Conservation (phyloP, 2,888 invertebrate genomes). For the Hermaeophaga mercurialis region DNA sequence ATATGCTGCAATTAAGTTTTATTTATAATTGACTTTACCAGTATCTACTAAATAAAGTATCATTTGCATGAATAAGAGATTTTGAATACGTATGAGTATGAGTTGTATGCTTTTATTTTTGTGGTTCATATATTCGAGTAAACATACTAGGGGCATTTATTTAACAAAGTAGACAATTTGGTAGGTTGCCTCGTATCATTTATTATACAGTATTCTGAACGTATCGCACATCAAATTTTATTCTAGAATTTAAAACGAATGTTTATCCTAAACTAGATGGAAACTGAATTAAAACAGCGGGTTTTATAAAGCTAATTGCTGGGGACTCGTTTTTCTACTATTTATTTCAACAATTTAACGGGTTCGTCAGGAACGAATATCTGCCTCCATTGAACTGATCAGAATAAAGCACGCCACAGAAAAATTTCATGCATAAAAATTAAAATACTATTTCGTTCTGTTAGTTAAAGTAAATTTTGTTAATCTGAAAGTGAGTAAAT, state of each 20-base stretch:
- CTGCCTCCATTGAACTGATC: too few relatives aligned
- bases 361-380: slow-evolving; percentile 4
- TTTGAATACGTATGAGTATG: too few relatives aligned
- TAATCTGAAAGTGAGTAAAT: too few relatives aligned
- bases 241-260: slow-evolving; percentile 1
- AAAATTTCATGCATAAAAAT: too few relatives aligned
- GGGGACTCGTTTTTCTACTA: background rate
- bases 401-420: too few relatives aligned
- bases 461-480: too few relatives aligned
- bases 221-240: background rate
- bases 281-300: slow-evolving; percentile 4
- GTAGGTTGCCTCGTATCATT: background rate
- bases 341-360: slow-evolving; percentile 12
- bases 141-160: background rate
- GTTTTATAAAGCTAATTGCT: slow-evolving; percentile 7
- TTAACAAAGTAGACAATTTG: background rate
- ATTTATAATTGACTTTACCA: too few relatives aligned
- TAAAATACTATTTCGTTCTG: too few relatives aligned
- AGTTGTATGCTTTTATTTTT: background rate
- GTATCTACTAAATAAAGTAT: too few relatives aligned
- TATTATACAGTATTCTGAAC: background rate
- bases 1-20: too few relatives aligned
- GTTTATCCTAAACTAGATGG: slow-evolving; percentile 1
- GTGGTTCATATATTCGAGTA: background rate
- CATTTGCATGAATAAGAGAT: too few relatives aligned